Evolutionary conservation across 2,797 vertebrate species (phyloP), one percentile per base, ranked within the genome.

Genomic region (Cirrhinus molitorella): DNA sequence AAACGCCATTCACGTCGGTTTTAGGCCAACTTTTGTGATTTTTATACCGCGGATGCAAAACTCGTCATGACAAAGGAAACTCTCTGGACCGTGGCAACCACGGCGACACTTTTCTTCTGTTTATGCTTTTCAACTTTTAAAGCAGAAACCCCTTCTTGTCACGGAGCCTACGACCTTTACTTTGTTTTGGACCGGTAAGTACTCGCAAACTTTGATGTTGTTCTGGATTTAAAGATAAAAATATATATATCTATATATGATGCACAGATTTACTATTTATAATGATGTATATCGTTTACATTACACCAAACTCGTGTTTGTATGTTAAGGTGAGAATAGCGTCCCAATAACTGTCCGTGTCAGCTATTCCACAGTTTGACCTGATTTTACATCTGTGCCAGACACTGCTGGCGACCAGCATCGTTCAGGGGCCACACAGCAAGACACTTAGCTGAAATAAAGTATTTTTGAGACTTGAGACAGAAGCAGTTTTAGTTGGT

Each of bases 101-200:
- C 83, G 5, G 83, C 70, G 45, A n/a, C 71, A 4, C 57, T 88
- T 83, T 1, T 88, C 88, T 67, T 85, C 68, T 0, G 89, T 82
- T 87, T 79, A 31, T 49, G 45, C 85, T 63, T 87, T 68, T 76
- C 75, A 70, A 80, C 83, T 47, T 77, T 85, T 11, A 72, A 25
- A 63, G 94, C 93, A 5, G 96, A 97, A 9, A 92, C 95, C 12
- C 92, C 95, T 0, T 95, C 96, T 12, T 99, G 97, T 85, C 94
- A 94, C 75, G 96, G 95, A 86, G 97, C 96, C 0, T 98, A 97
- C 91, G 97, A 99, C 88, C 92, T 98, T 73, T 98, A 98, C 92
- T 98, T 98, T 80, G 96, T 99, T 17, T 65, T 99, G 57, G 97
- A 99, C 94, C 97, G 93, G 97, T 98, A 91, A 94, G 96, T 94